Base-by-base conservation (phyloP, 1,140 invertebrate genomes). In the Lanistes nyassanus region DNA sequence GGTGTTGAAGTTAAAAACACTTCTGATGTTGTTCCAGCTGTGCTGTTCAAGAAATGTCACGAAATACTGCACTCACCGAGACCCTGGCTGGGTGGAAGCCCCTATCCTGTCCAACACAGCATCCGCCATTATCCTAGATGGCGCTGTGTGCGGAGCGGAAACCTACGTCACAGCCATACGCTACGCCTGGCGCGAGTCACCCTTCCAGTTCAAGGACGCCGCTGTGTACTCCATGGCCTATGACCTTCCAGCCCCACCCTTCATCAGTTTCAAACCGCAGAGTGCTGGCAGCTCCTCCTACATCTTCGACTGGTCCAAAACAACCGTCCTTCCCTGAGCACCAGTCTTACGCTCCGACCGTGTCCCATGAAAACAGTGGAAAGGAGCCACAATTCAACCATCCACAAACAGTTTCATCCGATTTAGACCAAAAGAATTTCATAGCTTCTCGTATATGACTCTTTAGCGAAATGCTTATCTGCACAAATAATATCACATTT, bases 161-260 rank as follows among this genome's bases (percentile, higher is more conserved):
- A 53, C 76, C 19, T 53, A 65, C n/a, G 53, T 81, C 0, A 78
- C 77, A n/a, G 83, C 82, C 11, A 36, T 86, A 4, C 81, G 87
- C 11, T 87, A 88, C 76, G 82, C 83, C 23, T 88, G 87, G 87
- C 65, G 80, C 29, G 83, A 86, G 66, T 79, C 83, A 19, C 87
- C 87, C 0, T 88, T 86, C 73, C 39, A 56, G 0, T 83, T 83
- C 36, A 79, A 81, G 58, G 64, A 77, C 31, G 86, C 85, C 79
- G 82, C 84, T 11, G 74, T 88, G 11, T 88, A 88, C 70, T 76
- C 77, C 29, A 70, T 47, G 23, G 69, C 75, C 3, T 80, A 78
- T 53, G 75, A 75, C 2, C 77, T 86, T 4, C 85, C 85, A 4
- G 82, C 76, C 36, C 76, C 81, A 53, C 82, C 85, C 11, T 83